phyloP scores from a whole-genome alignment of 2,797 vertebrate species.

The Todus mexicanus region DNA sequence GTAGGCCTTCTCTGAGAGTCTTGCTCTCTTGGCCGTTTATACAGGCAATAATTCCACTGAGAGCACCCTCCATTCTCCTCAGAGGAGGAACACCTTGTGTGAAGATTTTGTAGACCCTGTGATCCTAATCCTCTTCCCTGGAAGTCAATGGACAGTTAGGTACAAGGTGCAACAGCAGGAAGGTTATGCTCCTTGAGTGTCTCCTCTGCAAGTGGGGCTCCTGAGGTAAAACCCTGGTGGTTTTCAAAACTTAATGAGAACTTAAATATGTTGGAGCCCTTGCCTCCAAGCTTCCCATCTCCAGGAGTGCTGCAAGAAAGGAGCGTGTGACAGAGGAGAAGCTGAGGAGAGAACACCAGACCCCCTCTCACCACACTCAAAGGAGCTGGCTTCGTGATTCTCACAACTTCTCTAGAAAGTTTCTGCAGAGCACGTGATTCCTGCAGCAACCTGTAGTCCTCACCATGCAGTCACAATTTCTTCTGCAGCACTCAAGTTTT shows the following conservation, averaged over 20 bases:
- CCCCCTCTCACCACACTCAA: accelerated
- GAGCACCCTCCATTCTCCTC: neutral
- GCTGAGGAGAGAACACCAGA: neutral
- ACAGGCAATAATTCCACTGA: accelerated
- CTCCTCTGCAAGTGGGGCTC: neutral
- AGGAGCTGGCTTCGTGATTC: neutral
- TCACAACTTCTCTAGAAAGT: neutral
- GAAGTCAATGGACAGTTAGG: neutral
- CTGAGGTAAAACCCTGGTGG: neutral
- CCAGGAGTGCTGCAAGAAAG: neutral
- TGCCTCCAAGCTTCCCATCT: neutral
- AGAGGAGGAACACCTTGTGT: accelerated
- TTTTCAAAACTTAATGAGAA: neutral
- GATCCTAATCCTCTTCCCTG: neutral
- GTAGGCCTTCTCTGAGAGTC: neutral
- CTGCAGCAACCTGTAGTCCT: neutral
- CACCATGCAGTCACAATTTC: neutral
- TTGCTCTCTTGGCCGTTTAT: neutral
- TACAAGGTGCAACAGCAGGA: neutral
- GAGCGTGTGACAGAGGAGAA: neutral
- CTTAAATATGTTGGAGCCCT: neutral
- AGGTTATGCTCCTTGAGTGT: neutral
- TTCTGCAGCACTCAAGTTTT: neutral
- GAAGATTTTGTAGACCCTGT: neutral
- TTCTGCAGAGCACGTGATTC: neutral